Evolutionary conservation across 2,888 invertebrate genomes (phyloP).

Genomic region (Hypercompe scribonia): DNA sequence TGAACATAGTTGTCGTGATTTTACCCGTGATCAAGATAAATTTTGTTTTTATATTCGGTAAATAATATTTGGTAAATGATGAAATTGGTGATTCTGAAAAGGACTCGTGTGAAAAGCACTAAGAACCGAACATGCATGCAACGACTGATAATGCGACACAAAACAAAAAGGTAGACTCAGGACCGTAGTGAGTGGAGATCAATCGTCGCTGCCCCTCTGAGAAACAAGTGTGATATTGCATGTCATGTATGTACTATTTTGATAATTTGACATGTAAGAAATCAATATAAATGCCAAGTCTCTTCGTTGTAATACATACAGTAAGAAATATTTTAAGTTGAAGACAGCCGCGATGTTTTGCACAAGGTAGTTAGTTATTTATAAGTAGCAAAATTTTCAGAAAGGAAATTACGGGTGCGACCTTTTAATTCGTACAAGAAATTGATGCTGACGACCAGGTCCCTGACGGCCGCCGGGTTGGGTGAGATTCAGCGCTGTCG

Average conservation of each 20-base stretch:
- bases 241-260: too few species aligned
- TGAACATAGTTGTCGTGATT: not conserved
- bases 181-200: too few species aligned
- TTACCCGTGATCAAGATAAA: not conserved
- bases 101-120: too few species aligned
- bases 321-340: not conserved
- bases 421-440: conserved; percentile 41
- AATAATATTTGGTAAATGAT: too few species aligned
- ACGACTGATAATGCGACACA: too few species aligned
- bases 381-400: conserved; percentile 22
- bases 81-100: too few species aligned
- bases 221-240: too few species aligned
- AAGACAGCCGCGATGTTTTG: not conserved
- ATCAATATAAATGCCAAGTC: not conserved
- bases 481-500: conserved; percentile 33
- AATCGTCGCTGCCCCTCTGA: too few species aligned
- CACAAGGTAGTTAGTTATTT: conserved; percentile 9
- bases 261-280: not conserved
- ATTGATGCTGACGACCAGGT: not conserved
- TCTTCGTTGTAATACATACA: not conserved
- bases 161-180: too few species aligned
- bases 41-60: not conserved
- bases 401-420: conserved; percentile 20
- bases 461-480: conserved; percentile 6
- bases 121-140: too few species aligned